These are phyloP conservation scores for Drosophila seguyi DNA, from an alignment of 1,140 invertebrate genomes.

Conservation along the genomic window DNA sequence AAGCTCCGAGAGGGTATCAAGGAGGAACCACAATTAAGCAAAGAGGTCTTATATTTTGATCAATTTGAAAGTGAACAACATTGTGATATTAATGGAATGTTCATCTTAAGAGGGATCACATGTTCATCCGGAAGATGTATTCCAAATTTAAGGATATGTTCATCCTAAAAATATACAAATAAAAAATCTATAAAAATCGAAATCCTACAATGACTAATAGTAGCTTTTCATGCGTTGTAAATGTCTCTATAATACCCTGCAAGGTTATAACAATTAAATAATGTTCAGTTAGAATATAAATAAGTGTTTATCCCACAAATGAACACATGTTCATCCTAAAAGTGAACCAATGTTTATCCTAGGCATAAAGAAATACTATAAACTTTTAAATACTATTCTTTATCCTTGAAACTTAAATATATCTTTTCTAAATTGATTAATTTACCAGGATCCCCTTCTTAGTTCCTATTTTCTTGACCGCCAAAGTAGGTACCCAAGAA, in stretches of 20 bases:
- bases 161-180: not conserved
- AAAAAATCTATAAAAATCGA: too few species aligned
- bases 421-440: too few species aligned
- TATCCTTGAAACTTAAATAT: too few species aligned
- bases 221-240: too few species aligned
- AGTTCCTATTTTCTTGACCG: not conserved
- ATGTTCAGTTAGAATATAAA: not conserved
- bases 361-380: too few species aligned
- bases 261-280: too few species aligned
- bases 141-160: not conserved
- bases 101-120: not conserved
- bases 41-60: not conserved
- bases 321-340: not conserved
- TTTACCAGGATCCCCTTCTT: too few species aligned
- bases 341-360: not conserved
- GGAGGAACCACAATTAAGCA: too few species aligned
- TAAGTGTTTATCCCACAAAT: not conserved
- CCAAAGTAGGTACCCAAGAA: slow-evolving; percentile 6
- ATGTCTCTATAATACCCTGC: too few species aligned
- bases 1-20: not conserved
- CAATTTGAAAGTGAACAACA: not conserved
- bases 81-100: not conserved
- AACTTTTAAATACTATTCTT: too few species aligned
- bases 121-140: not conserved
- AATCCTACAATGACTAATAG: too few species aligned